These are phyloP conservation scores for Apamea epomidion DNA, from an alignment of 2,888 invertebrate species.

Conservation along the genomic window DNA sequence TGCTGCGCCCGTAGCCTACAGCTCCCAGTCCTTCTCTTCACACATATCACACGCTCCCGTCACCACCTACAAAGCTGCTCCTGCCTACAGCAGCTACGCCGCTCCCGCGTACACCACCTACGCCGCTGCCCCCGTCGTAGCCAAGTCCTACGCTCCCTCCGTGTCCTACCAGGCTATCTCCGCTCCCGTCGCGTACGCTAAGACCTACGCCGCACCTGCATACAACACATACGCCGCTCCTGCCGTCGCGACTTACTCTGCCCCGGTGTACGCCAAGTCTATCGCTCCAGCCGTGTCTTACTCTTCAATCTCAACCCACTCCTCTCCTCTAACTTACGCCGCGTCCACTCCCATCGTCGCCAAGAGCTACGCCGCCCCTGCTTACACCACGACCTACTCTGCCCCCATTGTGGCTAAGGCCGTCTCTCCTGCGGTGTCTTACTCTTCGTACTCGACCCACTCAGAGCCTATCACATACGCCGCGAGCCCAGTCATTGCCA, in stretches of 20 bases:
- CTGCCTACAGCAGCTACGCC: slow-evolving; percentile 46
- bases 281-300: slow-evolving; percentile 77
- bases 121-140: slow-evolving; percentile 79
- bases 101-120: slow-evolving; percentile 77
- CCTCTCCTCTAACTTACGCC: slow-evolving; percentile 78
- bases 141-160: slow-evolving; percentile 76
- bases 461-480: slow-evolving; percentile 74
- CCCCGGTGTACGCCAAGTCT: slow-evolving; percentile 79
- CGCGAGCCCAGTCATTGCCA: slow-evolving; percentile 84
- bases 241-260: slow-evolving; percentile 65
- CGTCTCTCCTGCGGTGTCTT: slow-evolving; percentile 55
- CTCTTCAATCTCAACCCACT: slow-evolving; percentile 81
- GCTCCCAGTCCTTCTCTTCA: slow-evolving; percentile 63
- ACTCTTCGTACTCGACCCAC: slow-evolving; percentile 65
- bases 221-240: slow-evolving; percentile 78
- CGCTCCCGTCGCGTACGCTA: slow-evolving; percentile 77
- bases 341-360: slow-evolving; percentile 16
- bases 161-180: slow-evolving; percentile 74
- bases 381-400: slow-evolving; percentile 65
- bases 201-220: slow-evolving; percentile 66
- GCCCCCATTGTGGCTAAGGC: slow-evolving; percentile 80
- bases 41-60: slow-evolving; percentile 65
- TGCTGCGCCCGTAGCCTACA: slow-evolving; percentile 80
- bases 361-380: slow-evolving; percentile 72
- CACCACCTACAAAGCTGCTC: slow-evolving; percentile 27